These are phyloP conservation scores for Cryptomyrus ogoouensis DNA, from an alignment of 2,113 vertebrate species.

Conservation along the genomic window DNA sequence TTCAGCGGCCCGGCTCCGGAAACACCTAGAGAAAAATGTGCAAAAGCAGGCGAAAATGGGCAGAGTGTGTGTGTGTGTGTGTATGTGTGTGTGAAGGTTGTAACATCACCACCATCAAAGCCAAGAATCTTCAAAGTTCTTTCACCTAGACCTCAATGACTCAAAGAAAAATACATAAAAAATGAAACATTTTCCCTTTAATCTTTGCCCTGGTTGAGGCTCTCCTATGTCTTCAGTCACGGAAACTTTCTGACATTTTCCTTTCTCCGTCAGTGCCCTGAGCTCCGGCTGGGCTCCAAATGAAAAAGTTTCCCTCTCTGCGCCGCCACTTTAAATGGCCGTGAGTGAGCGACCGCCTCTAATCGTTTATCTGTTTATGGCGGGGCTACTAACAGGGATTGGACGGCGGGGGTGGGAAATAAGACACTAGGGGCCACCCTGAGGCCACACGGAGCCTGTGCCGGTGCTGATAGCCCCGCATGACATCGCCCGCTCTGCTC, in stretches of 20 bases:
- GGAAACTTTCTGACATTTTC: neutral
- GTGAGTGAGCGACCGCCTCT: neutral
- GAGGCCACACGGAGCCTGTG: neutral
- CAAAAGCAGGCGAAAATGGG: neutral
- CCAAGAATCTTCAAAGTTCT: slow-evolving; percentile 25
- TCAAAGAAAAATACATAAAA: slow-evolving; percentile 15
- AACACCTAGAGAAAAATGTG: neutral
- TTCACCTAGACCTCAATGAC: slow-evolving; percentile 15
- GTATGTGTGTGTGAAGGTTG: neutral
- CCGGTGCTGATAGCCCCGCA: neutral
- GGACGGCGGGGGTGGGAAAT: neutral
- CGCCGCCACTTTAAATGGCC: neutral
- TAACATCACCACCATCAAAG: slow-evolving; percentile 21
- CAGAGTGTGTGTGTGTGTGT: neutral
- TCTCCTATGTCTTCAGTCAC: slow-evolving; percentile 3
- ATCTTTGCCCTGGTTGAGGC: slow-evolving; percentile 15
- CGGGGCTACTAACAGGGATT: neutral
- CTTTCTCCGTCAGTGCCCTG: neutral
- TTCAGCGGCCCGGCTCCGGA: neutral
- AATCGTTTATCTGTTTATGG: slow-evolving; percentile 15
- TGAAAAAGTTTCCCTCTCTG: neutral
- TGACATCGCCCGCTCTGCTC: neutral
- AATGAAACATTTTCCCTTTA: slow-evolving; percentile 22
- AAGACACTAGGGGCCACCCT: neutral
- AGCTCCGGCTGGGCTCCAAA: neutral